Percentiles rank a stretch among this genome's conserved stretches.
These are phyloP conservation scores for Brachyhypopomus gauderio DNA, from an alignment of 2,113 vertebrate genomes.

Conservation along the genomic window DNA sequence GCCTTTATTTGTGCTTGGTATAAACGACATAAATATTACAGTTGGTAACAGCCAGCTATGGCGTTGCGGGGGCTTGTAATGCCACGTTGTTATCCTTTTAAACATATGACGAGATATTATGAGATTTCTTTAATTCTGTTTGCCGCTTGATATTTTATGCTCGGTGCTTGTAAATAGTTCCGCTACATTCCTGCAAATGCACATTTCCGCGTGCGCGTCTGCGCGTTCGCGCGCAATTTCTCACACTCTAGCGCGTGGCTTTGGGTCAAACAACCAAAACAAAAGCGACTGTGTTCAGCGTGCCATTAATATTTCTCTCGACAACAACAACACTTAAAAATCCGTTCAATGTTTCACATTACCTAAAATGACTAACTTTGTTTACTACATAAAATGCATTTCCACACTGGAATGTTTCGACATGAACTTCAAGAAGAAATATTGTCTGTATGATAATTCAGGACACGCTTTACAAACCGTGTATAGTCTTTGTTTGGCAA, in stretches of 20 bases:
- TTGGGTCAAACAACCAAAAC: constrained; percentile 64
- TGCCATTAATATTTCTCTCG: constrained; percentile 45
- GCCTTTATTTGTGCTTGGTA: background rate
- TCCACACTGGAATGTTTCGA: background rate
- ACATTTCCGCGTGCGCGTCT: constrained; percentile 53
- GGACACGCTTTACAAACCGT: background rate
- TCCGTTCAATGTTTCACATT: background rate
- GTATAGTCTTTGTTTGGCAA: constrained; percentile 8
- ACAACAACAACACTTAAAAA: constrained; percentile 38
- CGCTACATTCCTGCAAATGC: constrained; percentile 64
- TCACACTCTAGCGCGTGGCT: constrained; percentile 46
- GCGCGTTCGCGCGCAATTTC: constrained; percentile 20
- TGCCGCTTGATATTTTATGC: constrained; percentile 12
- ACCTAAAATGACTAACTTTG: background rate
- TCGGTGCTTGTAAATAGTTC: constrained; percentile 55
- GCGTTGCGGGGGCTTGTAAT: background rate
- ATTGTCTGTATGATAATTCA: background rate
- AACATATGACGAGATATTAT: background rate
- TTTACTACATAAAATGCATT: background rate
- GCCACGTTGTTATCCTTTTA: background rate
- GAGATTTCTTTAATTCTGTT: constrained; percentile 6
- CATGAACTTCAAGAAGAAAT: background rate
- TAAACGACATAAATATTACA: background rate
- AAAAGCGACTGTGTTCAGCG: constrained; percentile 55
- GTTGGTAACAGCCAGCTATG: too few relatives aligned